These are phyloP conservation scores for Ecdyonurus torrentis DNA, from an alignment of 2,888 invertebrate genomes.

Conservation along the genomic window DNA sequence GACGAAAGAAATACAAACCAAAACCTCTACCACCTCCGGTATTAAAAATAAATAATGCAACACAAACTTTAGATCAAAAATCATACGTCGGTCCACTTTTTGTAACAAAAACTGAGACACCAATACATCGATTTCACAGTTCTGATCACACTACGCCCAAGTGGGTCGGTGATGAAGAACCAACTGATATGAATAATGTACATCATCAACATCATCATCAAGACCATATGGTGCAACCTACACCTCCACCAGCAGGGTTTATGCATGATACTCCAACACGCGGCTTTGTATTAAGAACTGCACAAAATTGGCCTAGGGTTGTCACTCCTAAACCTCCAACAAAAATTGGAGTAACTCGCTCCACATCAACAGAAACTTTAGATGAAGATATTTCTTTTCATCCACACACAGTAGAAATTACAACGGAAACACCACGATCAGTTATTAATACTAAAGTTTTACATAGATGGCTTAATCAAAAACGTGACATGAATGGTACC, in stretches of 20 bases:
- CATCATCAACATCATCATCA: neutral
- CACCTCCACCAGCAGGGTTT: neutral
- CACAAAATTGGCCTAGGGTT: neutral
- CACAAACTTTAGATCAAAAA: neutral
- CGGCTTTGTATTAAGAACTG: neutral
- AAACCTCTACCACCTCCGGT: neutral
- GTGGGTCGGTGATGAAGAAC: neutral
- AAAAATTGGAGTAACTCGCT: neutral
- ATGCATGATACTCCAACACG: neutral
- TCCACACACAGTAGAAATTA: neutral
- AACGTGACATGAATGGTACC: neutral
- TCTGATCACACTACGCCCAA: neutral
- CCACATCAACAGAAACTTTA: neutral
- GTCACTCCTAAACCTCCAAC: neutral
- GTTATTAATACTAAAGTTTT: neutral
- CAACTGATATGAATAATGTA: neutral
- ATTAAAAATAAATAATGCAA: neutral
- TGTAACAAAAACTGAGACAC: neutral
- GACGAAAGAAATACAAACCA: conserved; percentile 1
- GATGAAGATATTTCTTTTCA: neutral
- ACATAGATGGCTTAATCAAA: neutral
- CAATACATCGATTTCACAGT: neutral
- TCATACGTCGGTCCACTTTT: neutral
- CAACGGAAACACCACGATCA: neutral
- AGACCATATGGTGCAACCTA: neutral